Conservation (phyloP, 2,797 vertebrate genomes). For the Clarias platycephalus region DNA sequence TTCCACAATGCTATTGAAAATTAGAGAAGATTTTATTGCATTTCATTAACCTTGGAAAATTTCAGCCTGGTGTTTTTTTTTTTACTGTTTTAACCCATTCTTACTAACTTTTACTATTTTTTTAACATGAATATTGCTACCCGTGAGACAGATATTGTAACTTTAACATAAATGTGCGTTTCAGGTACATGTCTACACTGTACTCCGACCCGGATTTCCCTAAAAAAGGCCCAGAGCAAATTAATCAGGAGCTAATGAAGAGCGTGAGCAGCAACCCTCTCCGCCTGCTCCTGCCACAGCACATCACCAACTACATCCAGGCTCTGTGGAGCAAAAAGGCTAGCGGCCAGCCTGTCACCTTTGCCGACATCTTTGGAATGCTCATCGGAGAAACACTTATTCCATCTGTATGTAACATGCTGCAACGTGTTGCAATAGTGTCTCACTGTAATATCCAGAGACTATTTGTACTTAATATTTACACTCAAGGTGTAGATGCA, state of each 20-base stretch:
- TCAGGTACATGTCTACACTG: constrained; percentile 93
- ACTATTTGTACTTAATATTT: not conserved
- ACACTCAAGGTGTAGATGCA: not conserved
- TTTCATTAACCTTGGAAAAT: too few species aligned
- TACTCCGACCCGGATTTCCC: constrained; percentile 95
- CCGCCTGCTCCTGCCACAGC: constrained; percentile 88
- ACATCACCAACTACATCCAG: constrained; percentile 91
- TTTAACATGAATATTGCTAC: not conserved
- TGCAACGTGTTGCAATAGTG: not conserved
- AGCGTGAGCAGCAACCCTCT: constrained; percentile 90
- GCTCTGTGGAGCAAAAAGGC: constrained; percentile 94
- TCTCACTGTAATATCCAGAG: not conserved
- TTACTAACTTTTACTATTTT: not conserved
- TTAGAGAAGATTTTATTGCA: not conserved
- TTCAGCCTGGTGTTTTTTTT: not conserved
- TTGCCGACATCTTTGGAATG: constrained; percentile 97
- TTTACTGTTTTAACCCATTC: not conserved
- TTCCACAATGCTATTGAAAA: not conserved
- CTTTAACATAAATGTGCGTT: not conserved
- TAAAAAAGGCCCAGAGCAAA: constrained; percentile 85
- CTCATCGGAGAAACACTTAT: constrained; percentile 96
- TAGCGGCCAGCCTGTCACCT: constrained; percentile 93
- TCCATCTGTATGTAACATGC: constrained; percentile 78
- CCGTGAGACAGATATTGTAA: not conserved
- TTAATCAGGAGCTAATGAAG: constrained; percentile 90